Evolutionary conservation across 2,113 vertebrate species (phyloP), one percentile per base, ranked within the genome.

Genomic region (Mohoua ochrocephala): DNA sequence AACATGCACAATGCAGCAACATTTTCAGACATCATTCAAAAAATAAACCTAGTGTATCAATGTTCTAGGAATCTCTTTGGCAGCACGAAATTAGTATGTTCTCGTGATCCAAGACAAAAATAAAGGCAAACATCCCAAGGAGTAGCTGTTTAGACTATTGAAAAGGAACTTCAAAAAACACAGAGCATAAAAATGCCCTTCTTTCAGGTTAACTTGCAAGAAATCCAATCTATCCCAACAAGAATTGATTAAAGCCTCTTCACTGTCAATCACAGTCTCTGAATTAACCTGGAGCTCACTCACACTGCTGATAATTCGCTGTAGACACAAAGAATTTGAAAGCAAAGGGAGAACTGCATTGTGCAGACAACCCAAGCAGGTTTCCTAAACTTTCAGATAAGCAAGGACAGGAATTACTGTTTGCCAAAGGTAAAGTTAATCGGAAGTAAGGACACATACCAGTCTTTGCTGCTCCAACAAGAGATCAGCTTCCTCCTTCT

Each of bases 401-500:
- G 78, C 88, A 77, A 94, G 88, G 89, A 91, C 52, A 95, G 85
- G 87, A 95, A 84, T 84, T 94, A 87, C 92, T 85, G 76, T 92
- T 87, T 84, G 90, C 80, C 78, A 91, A 94, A 95, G 92, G 67
- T 22, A 83, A 96, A 96, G 83, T 59, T 93, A 89, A 96, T 71
- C 37, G 56, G 42, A 91, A 89, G 42, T 28, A 74, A 33, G 30
- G 95, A 95, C 53, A 95, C 99, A 98, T 98, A 99, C 99, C 99
- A 99, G 98, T 98, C 99, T 99, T 97, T 99, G 99, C 94, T 99
- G 99, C 96, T 99, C 99, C 97, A 99, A 84, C 65, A 99, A 98
- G 84, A 99, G 99, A 96, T 99, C 99, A 9, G 99, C 99, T 97
- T 99, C 99, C 68, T 99, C 99, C 75, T 99, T 99, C 92, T 99